phyloP scores from a whole-genome alignment of 2,797 vertebrate genomes.

The Sorex maritimensis region DNA sequence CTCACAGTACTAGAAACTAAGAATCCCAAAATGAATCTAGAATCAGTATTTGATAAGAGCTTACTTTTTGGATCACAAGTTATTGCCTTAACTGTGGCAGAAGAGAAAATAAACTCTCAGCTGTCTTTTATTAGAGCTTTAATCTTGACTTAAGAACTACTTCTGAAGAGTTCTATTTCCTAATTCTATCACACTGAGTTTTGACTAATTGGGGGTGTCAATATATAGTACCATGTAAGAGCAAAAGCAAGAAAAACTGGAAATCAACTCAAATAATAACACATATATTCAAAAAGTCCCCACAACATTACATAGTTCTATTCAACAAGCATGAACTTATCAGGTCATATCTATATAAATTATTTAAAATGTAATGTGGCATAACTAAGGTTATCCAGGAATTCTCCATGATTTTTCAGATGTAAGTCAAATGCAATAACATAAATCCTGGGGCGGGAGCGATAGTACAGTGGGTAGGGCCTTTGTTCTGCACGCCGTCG shows the following conservation, averaged over 20 bases:
- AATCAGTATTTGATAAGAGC: background rate
- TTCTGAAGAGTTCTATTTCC: background rate
- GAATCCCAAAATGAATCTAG: background rate
- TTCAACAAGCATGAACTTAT: background rate
- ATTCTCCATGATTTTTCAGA: background rate
- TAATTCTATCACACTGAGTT: background rate
- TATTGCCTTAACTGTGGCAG: background rate
- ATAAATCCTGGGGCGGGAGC: background rate
- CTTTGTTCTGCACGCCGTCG: too few relatives aligned
- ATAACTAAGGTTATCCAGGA: background rate
- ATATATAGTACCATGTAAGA: background rate
- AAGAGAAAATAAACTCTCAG: background rate
- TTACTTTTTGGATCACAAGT: background rate
- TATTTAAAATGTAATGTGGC: background rate
- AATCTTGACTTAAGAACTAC: background rate
- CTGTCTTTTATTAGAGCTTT: background rate
- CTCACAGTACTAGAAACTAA: background rate
- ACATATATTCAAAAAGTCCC: background rate
- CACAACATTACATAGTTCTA: background rate
- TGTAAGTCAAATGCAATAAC: background rate
- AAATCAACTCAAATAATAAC: slow-evolving; percentile 15
- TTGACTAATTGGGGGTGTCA: background rate
- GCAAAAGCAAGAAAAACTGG: background rate
- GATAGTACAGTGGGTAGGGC: too few relatives aligned
- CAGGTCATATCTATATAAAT: background rate